Evolutionary conservation across 2,888 invertebrate species (phyloP), one percentile per base, ranked within the genome.

Genomic region (Polymixis flavicincta): DNA sequence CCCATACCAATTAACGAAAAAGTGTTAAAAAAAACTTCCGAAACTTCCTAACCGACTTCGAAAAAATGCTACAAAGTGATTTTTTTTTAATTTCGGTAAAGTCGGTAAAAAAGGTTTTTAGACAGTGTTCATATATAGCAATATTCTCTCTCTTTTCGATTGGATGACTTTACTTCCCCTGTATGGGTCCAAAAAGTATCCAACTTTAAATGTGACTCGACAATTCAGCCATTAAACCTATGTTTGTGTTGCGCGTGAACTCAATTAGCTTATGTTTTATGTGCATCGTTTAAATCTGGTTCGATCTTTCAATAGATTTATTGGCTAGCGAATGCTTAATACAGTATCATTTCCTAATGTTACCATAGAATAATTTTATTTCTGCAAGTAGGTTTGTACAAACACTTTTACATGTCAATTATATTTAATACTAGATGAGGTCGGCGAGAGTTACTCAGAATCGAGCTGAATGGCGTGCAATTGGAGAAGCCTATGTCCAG

Each of bases 191-290:
- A 37, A 17, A 5, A 61, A 3, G 5, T 61, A 37, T 9, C 8
- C n/a, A n/a, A 61, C 9, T 4, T 37, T n/a, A 19, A 32, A 19
- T 60, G 13, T 60, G 22, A 37, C 11, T 45, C 19, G 25, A 48
- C 19, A 7, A 48, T 61, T 48, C 25, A 48, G 13, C 17, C 13
- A 19, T 50, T 28, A 64, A 37, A 65, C 22, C 65, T 25, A 28
- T 22, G 11, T 52, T 25, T 19, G 22, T 14, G 28, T 11, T 54
- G 71, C 52, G 42, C 25, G 37, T 42, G 71, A 9, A 14, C 25
- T 52, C 25, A 52, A 42, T 71, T 28, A 52, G 70, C 65, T 42
- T 3, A 70, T 48, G 63, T 63, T 48, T 63, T 63, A 63, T 63
- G 25, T 13, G 17, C 14, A 25, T 0, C 37, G 9, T 5, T 52